Evolutionary conservation across 2,888 invertebrate species (phyloP).

Genomic region (Netelia melanura): DNA sequence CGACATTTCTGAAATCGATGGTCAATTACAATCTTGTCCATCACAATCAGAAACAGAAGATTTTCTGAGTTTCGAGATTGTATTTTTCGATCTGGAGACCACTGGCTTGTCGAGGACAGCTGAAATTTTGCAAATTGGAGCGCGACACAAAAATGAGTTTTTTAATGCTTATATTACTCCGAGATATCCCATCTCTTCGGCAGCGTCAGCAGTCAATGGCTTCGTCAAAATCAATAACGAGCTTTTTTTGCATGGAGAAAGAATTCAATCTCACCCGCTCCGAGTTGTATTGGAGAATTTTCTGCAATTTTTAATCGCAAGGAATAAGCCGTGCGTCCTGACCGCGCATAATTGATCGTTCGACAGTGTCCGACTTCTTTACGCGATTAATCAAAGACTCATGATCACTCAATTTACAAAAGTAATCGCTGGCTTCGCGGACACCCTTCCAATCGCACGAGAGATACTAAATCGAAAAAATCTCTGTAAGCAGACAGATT

Average conservation of each 20-base stretch:
- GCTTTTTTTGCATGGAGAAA: conserved; percentile 16
- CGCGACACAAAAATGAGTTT: no score
- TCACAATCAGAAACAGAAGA: background rate
- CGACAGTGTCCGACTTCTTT: conserved; percentile 45
- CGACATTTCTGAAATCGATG: conserved; percentile 26
- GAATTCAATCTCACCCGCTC: conserved; percentile 29
- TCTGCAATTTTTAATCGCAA: conserved; percentile 35
- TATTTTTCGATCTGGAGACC: conserved; percentile 65
- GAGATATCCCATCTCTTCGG: conserved; percentile 50
- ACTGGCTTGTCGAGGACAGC: conserved; percentile 45
- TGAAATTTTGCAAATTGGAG: conserved; percentile 53
- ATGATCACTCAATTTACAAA: conserved; percentile 47
- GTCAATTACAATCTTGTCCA: background rate
- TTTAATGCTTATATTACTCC: conserved; percentile 43
- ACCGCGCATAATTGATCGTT: conserved; percentile 60
- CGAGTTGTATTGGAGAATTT: conserved; percentile 55
- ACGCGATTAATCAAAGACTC: conserved; percentile 31
- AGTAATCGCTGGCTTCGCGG: conserved; percentile 57
- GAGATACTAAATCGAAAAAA: conserved; percentile 46
- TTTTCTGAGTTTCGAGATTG: conserved; percentile 27
- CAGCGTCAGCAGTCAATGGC: conserved; percentile 46
- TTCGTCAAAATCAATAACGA: conserved; percentile 22
- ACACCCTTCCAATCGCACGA: conserved; percentile 52
- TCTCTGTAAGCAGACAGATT: conserved; percentile 42
- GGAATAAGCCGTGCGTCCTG: conserved; percentile 48